A percentile compares a stretch with the other conserved stretches of the same genome.
These are phyloP conservation scores for Rana temporaria DNA, from an alignment of 2,113 vertebrate species.

Conservation along the genomic window DNA sequence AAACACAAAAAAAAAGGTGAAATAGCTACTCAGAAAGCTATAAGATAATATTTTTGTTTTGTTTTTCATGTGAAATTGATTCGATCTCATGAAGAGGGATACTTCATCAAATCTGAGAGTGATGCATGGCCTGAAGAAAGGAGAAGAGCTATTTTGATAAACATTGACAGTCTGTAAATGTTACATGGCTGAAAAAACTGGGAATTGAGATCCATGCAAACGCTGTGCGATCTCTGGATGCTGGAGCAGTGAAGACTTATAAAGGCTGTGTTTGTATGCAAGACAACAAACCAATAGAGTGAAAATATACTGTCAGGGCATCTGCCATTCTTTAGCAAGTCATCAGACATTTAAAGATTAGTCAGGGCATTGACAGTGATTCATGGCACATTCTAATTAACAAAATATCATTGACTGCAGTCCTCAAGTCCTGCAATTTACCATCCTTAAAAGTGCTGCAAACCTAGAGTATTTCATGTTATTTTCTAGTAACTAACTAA, in stretches of 20 bases:
- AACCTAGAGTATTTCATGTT: too few species aligned
- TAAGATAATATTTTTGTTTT: background rate
- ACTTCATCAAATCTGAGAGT: background rate
- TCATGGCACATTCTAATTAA: slow-evolving; percentile 16
- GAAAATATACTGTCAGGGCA: background rate
- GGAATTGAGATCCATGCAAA: slow-evolving; percentile 31
- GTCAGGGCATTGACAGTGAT: background rate
- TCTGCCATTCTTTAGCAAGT: slow-evolving; percentile 7
- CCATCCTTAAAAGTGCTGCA: too few species aligned
- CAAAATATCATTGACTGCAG: background rate
- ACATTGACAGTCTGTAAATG: slow-evolving; percentile 41
- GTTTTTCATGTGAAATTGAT: background rate
- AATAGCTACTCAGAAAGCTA: too few species aligned
- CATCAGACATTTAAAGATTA: slow-evolving; percentile 19
- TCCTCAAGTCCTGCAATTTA: background rate
- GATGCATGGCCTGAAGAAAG: slow-evolving; percentile 9
- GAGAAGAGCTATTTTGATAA: slow-evolving; percentile 8
- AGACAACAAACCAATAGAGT: slow-evolving; percentile 45
- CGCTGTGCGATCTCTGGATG: slow-evolving; percentile 35
- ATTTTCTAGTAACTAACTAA: too few species aligned
- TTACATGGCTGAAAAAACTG: slow-evolving; percentile 23
- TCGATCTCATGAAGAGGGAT: background rate
- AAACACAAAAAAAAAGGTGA: too few species aligned
- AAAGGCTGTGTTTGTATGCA: slow-evolving; percentile 34
- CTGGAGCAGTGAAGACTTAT: slow-evolving; percentile 1